Percentiles rank a stretch among this genome's conserved stretches.
phyloP scores from a whole-genome alignment of 92 coral and sea anemone species.

The Isaurus tuberculatus region DNA sequence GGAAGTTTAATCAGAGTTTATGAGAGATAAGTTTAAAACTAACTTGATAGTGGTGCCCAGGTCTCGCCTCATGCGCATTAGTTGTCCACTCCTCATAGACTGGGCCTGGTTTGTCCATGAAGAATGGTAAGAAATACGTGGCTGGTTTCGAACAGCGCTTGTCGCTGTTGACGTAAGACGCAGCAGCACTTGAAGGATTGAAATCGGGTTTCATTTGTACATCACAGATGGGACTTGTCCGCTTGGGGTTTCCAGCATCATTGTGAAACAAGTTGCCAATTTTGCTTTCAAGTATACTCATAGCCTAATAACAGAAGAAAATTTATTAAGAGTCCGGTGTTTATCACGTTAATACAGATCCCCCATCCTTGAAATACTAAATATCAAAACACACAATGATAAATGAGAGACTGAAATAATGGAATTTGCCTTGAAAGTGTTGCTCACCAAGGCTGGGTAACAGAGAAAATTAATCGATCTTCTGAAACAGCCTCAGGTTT shows the following conservation, averaged over 20 bases:
- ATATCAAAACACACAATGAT: no score
- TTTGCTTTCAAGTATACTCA: slow-evolving; percentile 33
- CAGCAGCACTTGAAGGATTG: slow-evolving; percentile 25
- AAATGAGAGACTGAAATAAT: no score
- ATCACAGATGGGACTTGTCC: slow-evolving; percentile 41
- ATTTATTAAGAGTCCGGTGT: background rate
- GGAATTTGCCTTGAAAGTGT: no score
- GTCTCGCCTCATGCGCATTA: slow-evolving; percentile 47
- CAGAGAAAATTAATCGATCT: no score
- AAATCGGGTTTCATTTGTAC: slow-evolving; percentile 18
- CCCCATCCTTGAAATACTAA: no score
- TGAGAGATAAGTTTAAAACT: no score
- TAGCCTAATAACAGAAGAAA: background rate
- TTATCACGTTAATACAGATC: no score
- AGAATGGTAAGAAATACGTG: slow-evolving; percentile 21
- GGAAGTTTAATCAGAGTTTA: no score
- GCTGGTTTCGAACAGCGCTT: background rate
- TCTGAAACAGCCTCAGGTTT: no score
- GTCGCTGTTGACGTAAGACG: slow-evolving; percentile 18
- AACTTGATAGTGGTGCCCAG: slow-evolving; percentile 48
- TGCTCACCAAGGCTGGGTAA: no score
- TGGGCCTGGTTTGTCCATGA: slow-evolving; percentile 43
- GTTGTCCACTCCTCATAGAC: slow-evolving; percentile 43
- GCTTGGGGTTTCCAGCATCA: background rate
- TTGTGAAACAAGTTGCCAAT: slow-evolving; percentile 29